Conservation (phyloP, 2,888 invertebrate genomes). For the Leistus spinibarbis region DNA sequence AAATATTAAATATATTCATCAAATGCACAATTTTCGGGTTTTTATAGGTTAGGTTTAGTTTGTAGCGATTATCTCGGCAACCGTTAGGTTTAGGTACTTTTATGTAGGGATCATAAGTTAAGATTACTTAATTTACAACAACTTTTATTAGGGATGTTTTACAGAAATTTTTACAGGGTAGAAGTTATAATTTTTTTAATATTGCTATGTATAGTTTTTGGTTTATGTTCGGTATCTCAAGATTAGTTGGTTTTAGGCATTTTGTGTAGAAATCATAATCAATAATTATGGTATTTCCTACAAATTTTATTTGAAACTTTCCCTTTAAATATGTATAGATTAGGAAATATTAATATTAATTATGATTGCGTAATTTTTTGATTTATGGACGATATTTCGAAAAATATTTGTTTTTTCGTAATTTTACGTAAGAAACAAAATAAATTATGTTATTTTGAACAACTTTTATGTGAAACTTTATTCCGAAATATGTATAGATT, state of each 20-base stretch:
- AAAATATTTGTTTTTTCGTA: too few species aligned
- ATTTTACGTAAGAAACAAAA: too few species aligned
- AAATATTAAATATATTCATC: background rate
- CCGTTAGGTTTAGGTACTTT: background rate
- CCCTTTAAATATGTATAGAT: background rate
- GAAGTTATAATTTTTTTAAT: too few species aligned
- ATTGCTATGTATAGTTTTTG: too few species aligned
- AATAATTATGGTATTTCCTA: background rate
- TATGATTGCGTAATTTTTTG: too few species aligned
- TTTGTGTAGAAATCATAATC: background rate
- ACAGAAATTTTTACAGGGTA: too few species aligned
- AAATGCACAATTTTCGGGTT: background rate
- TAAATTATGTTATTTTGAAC: background rate
- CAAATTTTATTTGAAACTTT: background rate
- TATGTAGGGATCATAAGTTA: background rate
- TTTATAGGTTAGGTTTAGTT: background rate
- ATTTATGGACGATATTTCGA: too few species aligned
- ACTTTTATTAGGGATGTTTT: too few species aligned
- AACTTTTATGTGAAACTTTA: background rate
- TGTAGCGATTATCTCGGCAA: background rate
- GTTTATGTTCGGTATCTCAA: too few species aligned
- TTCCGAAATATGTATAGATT: background rate
- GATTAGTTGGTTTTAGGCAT: background rate
- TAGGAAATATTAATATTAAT: too few species aligned
- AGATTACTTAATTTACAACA: background rate